Base-by-base conservation (phyloP, 2,888 invertebrate genomes). In the Amblyjoppa proteus region DNA sequence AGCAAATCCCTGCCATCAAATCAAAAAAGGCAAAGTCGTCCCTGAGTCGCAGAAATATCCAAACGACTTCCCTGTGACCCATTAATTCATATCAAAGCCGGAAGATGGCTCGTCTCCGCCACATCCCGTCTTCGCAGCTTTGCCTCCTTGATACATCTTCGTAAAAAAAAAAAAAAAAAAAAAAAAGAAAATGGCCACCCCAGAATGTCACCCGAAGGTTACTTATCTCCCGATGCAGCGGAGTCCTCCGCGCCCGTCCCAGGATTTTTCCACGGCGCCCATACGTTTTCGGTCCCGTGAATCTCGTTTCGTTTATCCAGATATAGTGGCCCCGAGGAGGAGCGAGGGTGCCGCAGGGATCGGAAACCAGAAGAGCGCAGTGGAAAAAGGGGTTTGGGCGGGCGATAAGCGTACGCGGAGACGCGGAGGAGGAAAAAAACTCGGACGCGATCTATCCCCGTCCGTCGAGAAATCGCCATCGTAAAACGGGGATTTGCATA, bases 401-500 rank as follows among this genome's bases (percentile, higher is more conserved):
- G n/a, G 31, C 81, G 84, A 86, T 84, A 81, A 86, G 81, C 81
- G 80, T 68, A 28, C 71, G 75, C 53, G 64, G 81, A 84, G 82
- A 85, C 58, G 66, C 28, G 70, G 64, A 70, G 78, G 20, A 20
- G 20, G 20, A 84, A 84, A 85, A 85, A 85, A 69, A n/a, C 80
- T 76, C 56, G 79, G 81, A 83, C 75, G 76, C 84, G 77, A 88
- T 76, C 80, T 78, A 81, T 85, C 80, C 74, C 80, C 80, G 84
- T 88, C 85, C 74, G 76, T 84, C 81, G 82, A 86, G 76, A 82
- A 84, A 87, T 88, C 84, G 84, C 85, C 86, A 84, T 86, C 83
- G 86, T 85, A 84, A 86, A 88, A 81, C 83, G 79, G 82, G 82
- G 77, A 84, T 88, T 84, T 86, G 87, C 87, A 86, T 87, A 84